phyloP scores from a whole-genome alignment of 1,140 invertebrate genomes.

The Chionoecetes opilio region DNA sequence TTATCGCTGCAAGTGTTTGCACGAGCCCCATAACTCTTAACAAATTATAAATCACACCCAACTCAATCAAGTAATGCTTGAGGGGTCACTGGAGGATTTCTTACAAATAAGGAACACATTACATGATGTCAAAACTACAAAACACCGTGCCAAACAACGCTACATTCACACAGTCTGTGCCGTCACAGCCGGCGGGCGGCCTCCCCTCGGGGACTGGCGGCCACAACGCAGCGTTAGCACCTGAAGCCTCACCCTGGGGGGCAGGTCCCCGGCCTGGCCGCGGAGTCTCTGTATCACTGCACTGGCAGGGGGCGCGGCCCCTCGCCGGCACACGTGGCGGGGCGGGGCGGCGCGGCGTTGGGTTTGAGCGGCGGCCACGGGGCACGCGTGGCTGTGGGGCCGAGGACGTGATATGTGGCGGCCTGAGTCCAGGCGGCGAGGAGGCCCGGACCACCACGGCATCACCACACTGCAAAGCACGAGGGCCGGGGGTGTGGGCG shows the following conservation, averaged over 20 bases:
- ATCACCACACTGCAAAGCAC: not conserved
- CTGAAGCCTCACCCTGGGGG: conserved; percentile 66
- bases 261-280: conserved; percentile 60
- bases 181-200: not conserved
- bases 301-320: not conserved
- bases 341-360: not conserved
- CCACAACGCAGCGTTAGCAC: conserved; percentile 59
- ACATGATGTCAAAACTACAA: conserved; percentile 51
- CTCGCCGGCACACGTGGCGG: not conserved
- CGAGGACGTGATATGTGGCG: conserved; percentile 12
- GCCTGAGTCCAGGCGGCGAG: not conserved
- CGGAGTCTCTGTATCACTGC: conserved; percentile 56
- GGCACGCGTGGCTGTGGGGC: not conserved
- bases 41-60: conserved; percentile 68
- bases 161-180: not conserved
- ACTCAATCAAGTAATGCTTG: conserved; percentile 67
- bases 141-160: conserved; percentile 40
- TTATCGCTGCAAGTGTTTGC: conserved; percentile 55
- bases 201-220: not conserved
- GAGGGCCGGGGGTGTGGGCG: not conserved
- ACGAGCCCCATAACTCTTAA: conserved; percentile 68
- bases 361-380: not conserved
- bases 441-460: not conserved
- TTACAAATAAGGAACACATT: conserved; percentile 64
- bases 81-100: conserved; percentile 53